Evolutionary conservation across 2,888 invertebrate genomes (phyloP).

Genomic region (Megaustenia siamemsis): DNA sequence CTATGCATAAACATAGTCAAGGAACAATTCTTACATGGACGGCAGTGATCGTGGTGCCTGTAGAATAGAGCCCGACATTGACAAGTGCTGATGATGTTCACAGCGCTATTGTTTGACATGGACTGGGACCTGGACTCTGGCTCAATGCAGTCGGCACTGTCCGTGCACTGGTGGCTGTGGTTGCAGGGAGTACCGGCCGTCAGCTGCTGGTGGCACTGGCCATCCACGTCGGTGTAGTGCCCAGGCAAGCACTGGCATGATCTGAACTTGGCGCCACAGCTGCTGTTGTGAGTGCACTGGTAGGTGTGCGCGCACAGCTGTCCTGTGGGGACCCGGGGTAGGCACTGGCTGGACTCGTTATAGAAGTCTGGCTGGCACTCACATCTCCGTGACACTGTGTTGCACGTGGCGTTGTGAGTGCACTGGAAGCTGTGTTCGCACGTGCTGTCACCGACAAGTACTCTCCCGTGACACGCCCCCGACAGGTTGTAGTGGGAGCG

Average conservation of each 20-base stretch:
- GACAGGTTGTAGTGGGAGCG: slow-evolving; percentile 18
- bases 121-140: background rate
- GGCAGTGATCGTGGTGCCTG: slow-evolving; percentile 12
- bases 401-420: slow-evolving; percentile 53
- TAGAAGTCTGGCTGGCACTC: slow-evolving; percentile 52
- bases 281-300: slow-evolving; percentile 51
- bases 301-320: slow-evolving; percentile 40
- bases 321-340: slow-evolving; percentile 27
- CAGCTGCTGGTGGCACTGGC: slow-evolving; percentile 39
- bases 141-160: slow-evolving; percentile 48
- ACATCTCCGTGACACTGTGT: slow-evolving; percentile 42
- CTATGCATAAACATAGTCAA: no score
- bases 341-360: slow-evolving; percentile 48
- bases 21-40: slow-evolving; percentile 28
- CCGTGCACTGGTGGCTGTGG: slow-evolving; percentile 51
- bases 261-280: slow-evolving; percentile 38
- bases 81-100: slow-evolving; percentile 6
- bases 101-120: slow-evolving; percentile 1
- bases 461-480: slow-evolving; percentile 11
- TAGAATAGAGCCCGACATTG: slow-evolving; percentile 24
- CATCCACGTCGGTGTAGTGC: slow-evolving; percentile 41
- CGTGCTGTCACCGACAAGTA: slow-evolving; percentile 16
- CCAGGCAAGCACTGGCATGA: slow-evolving; percentile 51
- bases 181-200: slow-evolving; percentile 35
- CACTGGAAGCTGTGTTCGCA: slow-evolving; percentile 49